phyloP scores from a whole-genome alignment of 2,797 vertebrate genomes.

The Brachyrhaphis roseni region DNA sequence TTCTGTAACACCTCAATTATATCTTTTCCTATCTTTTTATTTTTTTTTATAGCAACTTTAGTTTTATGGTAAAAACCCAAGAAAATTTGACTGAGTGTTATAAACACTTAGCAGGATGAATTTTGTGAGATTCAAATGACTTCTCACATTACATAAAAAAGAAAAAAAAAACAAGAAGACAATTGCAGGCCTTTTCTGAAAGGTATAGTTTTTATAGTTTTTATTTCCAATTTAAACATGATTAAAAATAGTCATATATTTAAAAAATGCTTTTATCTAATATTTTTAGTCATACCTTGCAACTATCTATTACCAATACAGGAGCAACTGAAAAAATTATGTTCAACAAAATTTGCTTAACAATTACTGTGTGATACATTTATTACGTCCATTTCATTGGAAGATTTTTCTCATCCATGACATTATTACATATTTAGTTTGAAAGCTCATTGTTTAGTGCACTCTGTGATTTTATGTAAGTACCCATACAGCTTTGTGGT shows the following conservation, averaged over 20 bases:
- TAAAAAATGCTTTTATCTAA: neutral
- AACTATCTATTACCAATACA: neutral
- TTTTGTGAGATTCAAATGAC: constrained; percentile 9
- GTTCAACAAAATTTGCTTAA: neutral
- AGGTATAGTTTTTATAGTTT: neutral
- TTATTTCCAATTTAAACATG: neutral
- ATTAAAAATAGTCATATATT: neutral
- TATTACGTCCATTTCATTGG: neutral
- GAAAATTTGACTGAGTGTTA: constrained; percentile 15
- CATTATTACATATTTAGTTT: neutral
- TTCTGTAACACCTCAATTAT: constrained; percentile 15
- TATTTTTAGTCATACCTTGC: neutral
- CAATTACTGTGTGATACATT: neutral
- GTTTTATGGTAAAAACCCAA: neutral
- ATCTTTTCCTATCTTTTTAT: constrained; percentile 4
- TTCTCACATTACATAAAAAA: constrained; percentile 1
- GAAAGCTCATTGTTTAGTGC: neutral
- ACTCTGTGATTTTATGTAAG: neutral
- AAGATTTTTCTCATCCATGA: neutral
- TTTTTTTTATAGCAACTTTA: constrained; percentile 14
- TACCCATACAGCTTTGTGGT: neutral
- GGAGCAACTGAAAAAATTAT: neutral
- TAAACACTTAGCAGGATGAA: constrained; percentile 8
- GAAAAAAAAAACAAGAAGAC: neutral
- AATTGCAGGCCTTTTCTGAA: neutral